Evolutionary conservation across 1,140 invertebrate genomes (phyloP).

Genomic region (Drosophila pseudoananassae): DNA sequence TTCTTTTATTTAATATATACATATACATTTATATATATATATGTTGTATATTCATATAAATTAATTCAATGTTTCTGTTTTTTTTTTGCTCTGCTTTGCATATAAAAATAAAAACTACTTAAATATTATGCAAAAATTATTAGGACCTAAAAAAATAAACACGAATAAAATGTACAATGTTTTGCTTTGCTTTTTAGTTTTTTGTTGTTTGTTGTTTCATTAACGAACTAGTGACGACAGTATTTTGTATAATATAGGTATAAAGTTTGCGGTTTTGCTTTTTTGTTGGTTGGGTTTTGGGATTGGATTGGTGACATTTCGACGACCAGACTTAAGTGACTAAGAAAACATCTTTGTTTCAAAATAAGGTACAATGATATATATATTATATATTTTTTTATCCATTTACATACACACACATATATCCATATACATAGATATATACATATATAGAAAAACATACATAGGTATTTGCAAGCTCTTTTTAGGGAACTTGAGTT

Average conservation of each 20-base stretch:
- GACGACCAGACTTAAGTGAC: constrained; percentile 78
- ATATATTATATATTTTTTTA: constrained; percentile 35
- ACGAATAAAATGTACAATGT: constrained; percentile 48
- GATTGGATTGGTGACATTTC: constrained; percentile 45
- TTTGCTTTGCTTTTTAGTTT: constrained; percentile 38
- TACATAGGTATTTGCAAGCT: constrained; percentile 20
- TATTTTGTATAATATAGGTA: constrained; percentile 47
- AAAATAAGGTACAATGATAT: constrained; percentile 82
- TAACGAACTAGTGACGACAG: constrained; percentile 65
- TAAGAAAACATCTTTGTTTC: constrained; percentile 70
- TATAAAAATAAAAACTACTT: constrained; percentile 76
- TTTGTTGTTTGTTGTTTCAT: constrained; percentile 37
- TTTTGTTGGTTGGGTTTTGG: constrained; percentile 46
- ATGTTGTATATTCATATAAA: constrained; percentile 56
- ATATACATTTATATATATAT: constrained; percentile 30
- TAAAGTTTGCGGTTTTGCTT: constrained; percentile 34
- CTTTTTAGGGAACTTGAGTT: constrained; percentile 41
- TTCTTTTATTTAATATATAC: constrained; percentile 29
- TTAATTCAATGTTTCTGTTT: constrained; percentile 65
- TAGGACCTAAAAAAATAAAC: constrained; percentile 52
- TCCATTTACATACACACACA: constrained; percentile 14
- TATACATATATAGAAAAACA: constrained; percentile 28
- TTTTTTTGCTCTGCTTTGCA: constrained; percentile 56
- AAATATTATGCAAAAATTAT: constrained; percentile 77
- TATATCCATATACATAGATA: constrained; percentile 43